These are phyloP conservation scores for Hypercompe scribonia DNA, from an alignment of 2,888 invertebrate species.

Conservation along the genomic window DNA sequence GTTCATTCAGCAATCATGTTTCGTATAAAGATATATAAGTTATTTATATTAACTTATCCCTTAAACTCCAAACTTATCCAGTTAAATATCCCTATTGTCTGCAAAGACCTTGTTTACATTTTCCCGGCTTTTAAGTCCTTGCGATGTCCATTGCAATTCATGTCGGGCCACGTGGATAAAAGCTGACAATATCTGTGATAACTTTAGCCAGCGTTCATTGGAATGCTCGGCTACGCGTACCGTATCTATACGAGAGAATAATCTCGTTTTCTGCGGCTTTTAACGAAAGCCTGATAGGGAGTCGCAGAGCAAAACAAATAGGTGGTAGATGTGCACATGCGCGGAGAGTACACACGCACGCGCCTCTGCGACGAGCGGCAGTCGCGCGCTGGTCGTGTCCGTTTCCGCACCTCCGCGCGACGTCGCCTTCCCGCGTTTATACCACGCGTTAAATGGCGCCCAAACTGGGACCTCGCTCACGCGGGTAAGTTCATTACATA, in stretches of 20 bases:
- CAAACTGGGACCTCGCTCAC: slow-evolving; percentile 75
- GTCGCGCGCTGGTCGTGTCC: slow-evolving; percentile 77
- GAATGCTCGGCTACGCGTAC: slow-evolving; percentile 69
- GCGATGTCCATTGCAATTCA: slow-evolving; percentile 60
- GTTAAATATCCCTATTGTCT: slow-evolving; percentile 27
- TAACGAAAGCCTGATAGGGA: slow-evolving; percentile 61
- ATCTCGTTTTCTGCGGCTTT: slow-evolving; percentile 79
- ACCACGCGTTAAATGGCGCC: slow-evolving; percentile 84
- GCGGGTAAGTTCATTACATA: slow-evolving; percentile 77
- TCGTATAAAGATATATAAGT: slow-evolving; percentile 4
- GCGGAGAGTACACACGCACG: slow-evolving; percentile 70
- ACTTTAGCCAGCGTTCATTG: slow-evolving; percentile 67
- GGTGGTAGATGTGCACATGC: slow-evolving; percentile 74
- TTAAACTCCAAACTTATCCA: slow-evolving; percentile 19
- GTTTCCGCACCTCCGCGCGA: slow-evolving; percentile 65
- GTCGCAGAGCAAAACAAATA: slow-evolving; percentile 80
- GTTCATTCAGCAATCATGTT: no score
- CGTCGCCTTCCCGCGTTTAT: slow-evolving; percentile 56
- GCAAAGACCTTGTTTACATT: slow-evolving; percentile 48
- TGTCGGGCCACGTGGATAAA: slow-evolving; percentile 66
- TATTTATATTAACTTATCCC: slow-evolving; percentile 14
- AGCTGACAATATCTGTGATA: slow-evolving; percentile 65
- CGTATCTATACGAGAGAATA: slow-evolving; percentile 74
- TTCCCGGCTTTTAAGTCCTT: slow-evolving; percentile 46
- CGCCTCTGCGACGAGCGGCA: slow-evolving; percentile 67